A percentile compares a stretch with the other conserved stretches of the same genome.
These are phyloP conservation scores for Sympetrum striolatum DNA, from an alignment of 2,888 invertebrate species.

Conservation along the genomic window DNA sequence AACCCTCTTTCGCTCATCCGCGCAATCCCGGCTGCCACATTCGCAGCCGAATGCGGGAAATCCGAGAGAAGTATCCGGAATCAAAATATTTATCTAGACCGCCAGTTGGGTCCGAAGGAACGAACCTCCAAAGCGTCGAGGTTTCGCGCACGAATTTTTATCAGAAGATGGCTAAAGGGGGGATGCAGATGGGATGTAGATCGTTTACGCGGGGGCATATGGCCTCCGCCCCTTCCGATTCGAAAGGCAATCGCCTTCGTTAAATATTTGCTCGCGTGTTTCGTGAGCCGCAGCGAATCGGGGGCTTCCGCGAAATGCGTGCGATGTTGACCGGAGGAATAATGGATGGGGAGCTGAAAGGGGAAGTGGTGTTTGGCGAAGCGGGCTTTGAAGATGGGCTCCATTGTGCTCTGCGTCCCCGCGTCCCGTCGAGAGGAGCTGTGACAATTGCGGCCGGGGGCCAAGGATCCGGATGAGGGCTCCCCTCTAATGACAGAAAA, in stretches of 20 bases:
- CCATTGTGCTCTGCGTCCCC: not conserved
- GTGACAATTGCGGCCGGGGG: conserved; percentile 9
- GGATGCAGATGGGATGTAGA: not conserved
- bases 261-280: conserved; percentile 39
- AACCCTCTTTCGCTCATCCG: too few relatives aligned
- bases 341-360: not conserved
- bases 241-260: conserved; percentile 40
- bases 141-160: too few relatives aligned
- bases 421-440: not conserved
- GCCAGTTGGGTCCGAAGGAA: too few relatives aligned
- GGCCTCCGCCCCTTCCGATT: conserved; percentile 9
- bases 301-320: not conserved
- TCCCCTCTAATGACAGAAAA: too few relatives aligned
- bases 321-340: not conserved
- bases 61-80: too few relatives aligned
- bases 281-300: conserved; percentile 27
- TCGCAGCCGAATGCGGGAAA: too few relatives aligned
- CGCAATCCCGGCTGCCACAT: too few relatives aligned
- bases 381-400: not conserved
- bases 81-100: too few relatives aligned
- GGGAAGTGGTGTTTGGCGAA: not conserved
- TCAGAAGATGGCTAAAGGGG: not conserved
- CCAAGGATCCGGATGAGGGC: too few relatives aligned
- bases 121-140: too few relatives aligned
- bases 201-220: conserved; percentile 35